Conservation (phyloP, 2,113 vertebrate species). For the Meriones unguiculatus region DNA sequence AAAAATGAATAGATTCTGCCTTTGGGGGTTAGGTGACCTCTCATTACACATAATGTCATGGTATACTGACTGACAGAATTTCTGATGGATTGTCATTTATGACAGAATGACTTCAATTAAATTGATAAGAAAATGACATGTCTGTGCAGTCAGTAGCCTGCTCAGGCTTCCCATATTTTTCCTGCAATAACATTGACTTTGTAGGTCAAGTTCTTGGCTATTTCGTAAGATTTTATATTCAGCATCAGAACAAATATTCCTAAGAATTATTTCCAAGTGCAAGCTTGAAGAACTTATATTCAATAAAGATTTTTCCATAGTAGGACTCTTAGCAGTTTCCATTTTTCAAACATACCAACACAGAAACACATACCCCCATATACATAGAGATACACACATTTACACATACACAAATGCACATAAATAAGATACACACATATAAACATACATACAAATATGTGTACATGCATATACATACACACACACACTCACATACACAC, state of each 20-base stretch:
- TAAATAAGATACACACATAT: too few relatives aligned
- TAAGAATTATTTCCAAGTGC: neutral
- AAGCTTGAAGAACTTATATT: neutral
- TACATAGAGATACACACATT: rapidly evolving
- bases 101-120: conserved; percentile 87
- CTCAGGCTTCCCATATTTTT: conserved; percentile 79
- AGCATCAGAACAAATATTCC: conserved; percentile 61
- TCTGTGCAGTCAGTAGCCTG: conserved; percentile 78
- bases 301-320: neutral
- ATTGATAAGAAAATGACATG: conserved; percentile 84
- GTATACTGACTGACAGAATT: conserved; percentile 83
- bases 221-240: conserved; percentile 71
- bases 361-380: rapidly evolving
- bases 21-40: conserved; percentile 84
- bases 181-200: conserved; percentile 80
- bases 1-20: conserved; percentile 83
- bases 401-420: rapidly evolving
- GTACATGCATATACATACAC: neutral
- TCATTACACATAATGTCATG: conserved; percentile 85
- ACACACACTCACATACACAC: rapidly evolving
- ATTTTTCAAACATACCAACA: neutral
- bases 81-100: conserved; percentile 84
- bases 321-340: neutral
- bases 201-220: conserved; percentile 72
- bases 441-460: rapidly evolving